Base-by-base conservation (phyloP, 1,140 invertebrate genomes). In the Cyphomyrmex costatus region DNA sequence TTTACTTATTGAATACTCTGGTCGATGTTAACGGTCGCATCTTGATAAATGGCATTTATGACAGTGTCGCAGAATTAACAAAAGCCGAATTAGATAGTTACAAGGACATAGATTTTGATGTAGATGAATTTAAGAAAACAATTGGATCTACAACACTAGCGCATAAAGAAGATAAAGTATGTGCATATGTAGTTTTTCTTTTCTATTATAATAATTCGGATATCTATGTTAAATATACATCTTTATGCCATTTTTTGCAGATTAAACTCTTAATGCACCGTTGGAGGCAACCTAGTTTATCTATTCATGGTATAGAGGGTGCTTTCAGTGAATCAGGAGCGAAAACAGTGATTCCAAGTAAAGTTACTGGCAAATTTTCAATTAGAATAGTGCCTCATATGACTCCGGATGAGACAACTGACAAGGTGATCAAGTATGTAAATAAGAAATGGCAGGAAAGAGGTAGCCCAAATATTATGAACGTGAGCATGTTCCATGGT, bases 281-380 rank as follows among this genome's bases (percentile, higher is more conserved):
- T 66, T 99, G 98, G 98, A 96, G 98, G 56, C 97, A 97, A 92
- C 98, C 98, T 27, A 97, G 97, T 80, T 95, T 99, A 0, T 99
- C 98, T 2, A 95, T 99, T 27, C 99, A 99, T 94, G 98, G 98
- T 68, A 98, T 99, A 92, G 96, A 97, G 96, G 98, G 99, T 70
- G 99, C 99, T 16, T 99, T 99, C 92, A 97, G 97, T 94, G 98
- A 98, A 88, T 95, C 97, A 21, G 99, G 99, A 63, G 96, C 97
- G 42, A 99, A 99, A 93, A 99, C 99, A 83, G 99, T 99, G 0
- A 99, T 99, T 91, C 99, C 99, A 1, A 96, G 97, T 56, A 99
- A 99, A 95, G 99, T 99, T 0, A 97, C 97, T 92, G 99, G 99
- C 46, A 99, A 99, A 95, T 99, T 99, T 94, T 99, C 98, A 0